These are phyloP conservation scores for Athetis lepigone DNA, from an alignment of 2,888 invertebrate genomes.

Conservation along the genomic window DNA sequence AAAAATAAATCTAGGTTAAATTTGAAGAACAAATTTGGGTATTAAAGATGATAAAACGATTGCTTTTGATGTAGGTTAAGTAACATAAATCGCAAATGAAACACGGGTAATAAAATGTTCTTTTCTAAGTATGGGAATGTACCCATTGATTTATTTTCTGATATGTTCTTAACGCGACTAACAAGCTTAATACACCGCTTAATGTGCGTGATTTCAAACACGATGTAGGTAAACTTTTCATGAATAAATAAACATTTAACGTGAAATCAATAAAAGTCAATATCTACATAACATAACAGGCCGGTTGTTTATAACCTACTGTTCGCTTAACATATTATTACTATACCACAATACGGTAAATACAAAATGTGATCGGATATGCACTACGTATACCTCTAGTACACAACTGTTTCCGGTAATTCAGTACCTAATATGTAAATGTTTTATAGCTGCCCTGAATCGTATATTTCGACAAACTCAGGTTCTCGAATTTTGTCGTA, in stretches of 20 bases:
- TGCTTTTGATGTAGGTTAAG: no score
- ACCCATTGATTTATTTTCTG: no score
- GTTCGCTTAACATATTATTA: background rate
- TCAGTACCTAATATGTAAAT: background rate
- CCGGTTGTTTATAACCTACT: background rate
- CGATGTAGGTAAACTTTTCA: background rate
- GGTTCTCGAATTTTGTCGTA: background rate
- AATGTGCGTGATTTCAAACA: conserved; percentile 7
- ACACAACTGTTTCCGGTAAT: background rate
- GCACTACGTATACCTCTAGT: background rate
- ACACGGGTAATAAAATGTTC: no score
- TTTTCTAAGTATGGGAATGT: no score
- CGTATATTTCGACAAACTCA: background rate
- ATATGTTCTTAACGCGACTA: background rate
- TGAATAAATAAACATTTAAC: conserved; percentile 17
- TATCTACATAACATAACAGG: background rate
- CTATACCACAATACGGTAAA: background rate
- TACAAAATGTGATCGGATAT: background rate
- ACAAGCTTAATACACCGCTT: background rate
- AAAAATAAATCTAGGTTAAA: no score
- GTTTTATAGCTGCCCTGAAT: background rate
- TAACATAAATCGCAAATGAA: no score
- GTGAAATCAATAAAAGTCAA: conserved; percentile 15
- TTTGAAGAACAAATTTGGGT: no score
- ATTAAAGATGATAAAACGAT: no score